Evolutionary conservation across 2,797 vertebrate genomes (phyloP).

Genomic region (Prionace glauca): DNA sequence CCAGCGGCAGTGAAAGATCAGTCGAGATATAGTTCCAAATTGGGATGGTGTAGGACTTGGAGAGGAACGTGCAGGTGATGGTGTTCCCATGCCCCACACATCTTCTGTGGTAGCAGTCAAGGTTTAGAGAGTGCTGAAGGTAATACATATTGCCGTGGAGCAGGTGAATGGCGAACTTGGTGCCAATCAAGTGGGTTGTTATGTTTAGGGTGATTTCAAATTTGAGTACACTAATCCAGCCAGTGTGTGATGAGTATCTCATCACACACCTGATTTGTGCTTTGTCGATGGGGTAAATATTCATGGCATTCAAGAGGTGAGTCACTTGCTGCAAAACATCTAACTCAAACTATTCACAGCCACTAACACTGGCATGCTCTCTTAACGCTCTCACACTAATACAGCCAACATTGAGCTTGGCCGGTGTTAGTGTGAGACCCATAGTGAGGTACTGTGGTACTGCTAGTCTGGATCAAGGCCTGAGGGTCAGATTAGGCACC

Average conservation of each 20-base stretch:
- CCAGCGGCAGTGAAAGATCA: not conserved
- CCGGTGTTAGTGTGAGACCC: not conserved
- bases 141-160: not conserved
- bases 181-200: not conserved
- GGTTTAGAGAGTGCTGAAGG: not conserved
- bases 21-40: not conserved
- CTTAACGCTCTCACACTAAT: no score
- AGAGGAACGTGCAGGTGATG: not conserved
- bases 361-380: no score
- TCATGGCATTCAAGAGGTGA: not conserved
- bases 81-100: not conserved
- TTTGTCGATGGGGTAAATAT: no score
- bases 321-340: not conserved
- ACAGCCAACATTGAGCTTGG: not conserved
- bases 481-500: not conserved
- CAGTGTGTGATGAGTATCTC: not conserved
- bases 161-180: not conserved
- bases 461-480: not conserved
- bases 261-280: not conserved
- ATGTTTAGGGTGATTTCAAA: not conserved
- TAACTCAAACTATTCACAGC: not conserved
- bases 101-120: not conserved
- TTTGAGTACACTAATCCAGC: not conserved
- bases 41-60: not conserved
- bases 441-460: not conserved